A percentile compares a stretch with the other conserved stretches of the same genome.
Conservation (phyloP, 2,797 vertebrate species). For the Hydrolagus colliei region DNA sequence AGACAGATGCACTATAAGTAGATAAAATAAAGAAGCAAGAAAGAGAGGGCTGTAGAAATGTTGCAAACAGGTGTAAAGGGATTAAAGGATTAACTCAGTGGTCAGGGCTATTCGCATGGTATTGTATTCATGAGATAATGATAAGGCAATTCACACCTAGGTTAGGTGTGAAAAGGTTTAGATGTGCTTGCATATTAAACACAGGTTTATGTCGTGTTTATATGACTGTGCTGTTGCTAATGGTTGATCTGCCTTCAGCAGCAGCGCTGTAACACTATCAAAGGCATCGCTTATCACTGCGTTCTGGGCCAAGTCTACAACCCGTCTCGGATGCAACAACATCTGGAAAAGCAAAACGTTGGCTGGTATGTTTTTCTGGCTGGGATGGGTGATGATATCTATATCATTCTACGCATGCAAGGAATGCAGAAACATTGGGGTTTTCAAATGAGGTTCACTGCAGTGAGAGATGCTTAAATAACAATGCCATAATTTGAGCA, state of each 20-base stretch:
- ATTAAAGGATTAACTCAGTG: conserved; percentile 31
- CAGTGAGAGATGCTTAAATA: too few relatives aligned
- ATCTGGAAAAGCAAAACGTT: too few relatives aligned
- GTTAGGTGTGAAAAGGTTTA: conserved; percentile 27
- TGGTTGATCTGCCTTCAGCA: background rate
- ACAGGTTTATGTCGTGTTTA: conserved; percentile 15
- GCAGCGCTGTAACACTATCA: background rate
- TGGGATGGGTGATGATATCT: too few relatives aligned
- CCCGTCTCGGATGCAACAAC: too few relatives aligned
- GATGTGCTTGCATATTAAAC: conserved; percentile 28
- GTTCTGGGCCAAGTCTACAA: too few relatives aligned
- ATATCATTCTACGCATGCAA: too few relatives aligned
- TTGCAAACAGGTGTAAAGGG: conserved; percentile 29
- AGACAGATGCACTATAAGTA: conserved; percentile 14
- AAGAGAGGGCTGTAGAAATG: conserved; percentile 7
- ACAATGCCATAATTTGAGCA: too few relatives aligned
- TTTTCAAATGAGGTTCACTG: too few relatives aligned
- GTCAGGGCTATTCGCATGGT: conserved; percentile 29
- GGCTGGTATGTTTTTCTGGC: too few relatives aligned
- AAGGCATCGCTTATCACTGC: too few relatives aligned
- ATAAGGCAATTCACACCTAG: conserved; percentile 28
- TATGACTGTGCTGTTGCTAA: background rate
- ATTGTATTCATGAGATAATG: conserved; percentile 26
- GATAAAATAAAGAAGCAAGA: conserved; percentile 31
- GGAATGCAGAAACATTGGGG: too few relatives aligned